Evolutionary conservation across 2,888 invertebrate genomes (phyloP).

Genomic region (Phyllotreta cruciferae): DNA sequence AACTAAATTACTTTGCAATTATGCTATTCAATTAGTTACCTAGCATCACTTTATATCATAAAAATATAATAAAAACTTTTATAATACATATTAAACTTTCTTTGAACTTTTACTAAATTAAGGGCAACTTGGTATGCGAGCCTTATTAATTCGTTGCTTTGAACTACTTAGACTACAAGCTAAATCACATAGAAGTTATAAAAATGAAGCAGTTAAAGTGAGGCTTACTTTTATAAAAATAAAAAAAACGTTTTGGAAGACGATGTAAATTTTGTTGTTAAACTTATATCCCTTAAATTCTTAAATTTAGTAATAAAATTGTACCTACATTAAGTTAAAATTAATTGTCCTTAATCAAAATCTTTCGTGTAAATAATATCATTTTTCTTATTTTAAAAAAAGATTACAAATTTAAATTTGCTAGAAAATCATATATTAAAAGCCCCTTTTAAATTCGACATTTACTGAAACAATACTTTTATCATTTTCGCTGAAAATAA

Average conservation of each 20-base stretch:
- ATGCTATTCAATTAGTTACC: no score
- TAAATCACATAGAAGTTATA: constrained; percentile 35
- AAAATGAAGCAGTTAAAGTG: constrained; percentile 39
- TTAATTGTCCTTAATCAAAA: constrained; percentile 17
- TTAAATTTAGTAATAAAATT: constrained; percentile 24
- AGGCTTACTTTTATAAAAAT: constrained; percentile 36
- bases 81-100: not conserved
- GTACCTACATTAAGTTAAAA: constrained; percentile 28
- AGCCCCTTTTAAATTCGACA: no score
- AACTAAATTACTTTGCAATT: no score
- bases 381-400: not conserved
- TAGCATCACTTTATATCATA: no score
- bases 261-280: constrained; percentile 47
- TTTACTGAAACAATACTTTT: not conserved
- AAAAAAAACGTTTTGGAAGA: constrained; percentile 44
- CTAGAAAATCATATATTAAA: not conserved
- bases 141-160: constrained; percentile 27
- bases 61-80: not conserved
- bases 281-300: constrained; percentile 24
- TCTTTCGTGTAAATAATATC: not conserved
- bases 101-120: not conserved
- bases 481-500: no score
- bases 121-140: constrained; percentile 7
- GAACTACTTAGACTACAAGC: constrained; percentile 25
- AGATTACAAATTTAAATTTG: not conserved